These are phyloP conservation scores for Griposia aprilina DNA, from an alignment of 2,888 invertebrate genomes.

Conservation along the genomic window DNA sequence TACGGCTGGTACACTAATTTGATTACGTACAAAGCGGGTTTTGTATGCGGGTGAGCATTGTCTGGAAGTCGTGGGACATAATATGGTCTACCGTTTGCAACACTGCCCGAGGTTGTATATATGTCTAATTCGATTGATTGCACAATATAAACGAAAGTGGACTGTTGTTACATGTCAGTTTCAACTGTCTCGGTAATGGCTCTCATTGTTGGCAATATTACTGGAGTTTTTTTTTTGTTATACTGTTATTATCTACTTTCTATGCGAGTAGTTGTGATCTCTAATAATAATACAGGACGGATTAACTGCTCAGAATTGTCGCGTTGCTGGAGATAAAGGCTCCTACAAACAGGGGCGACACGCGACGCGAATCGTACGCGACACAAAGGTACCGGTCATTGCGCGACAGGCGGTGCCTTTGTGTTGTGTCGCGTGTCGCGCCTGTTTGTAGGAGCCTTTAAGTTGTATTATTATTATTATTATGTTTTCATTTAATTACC, in stretches of 20 bases:
- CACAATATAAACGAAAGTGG: constrained; percentile 58
- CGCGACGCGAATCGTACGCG: too few species aligned
- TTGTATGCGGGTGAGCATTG: constrained; percentile 70
- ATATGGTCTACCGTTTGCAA: constrained; percentile 48
- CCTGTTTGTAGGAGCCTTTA: too few species aligned
- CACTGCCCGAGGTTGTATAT: constrained; percentile 29
- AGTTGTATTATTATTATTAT: not conserved
- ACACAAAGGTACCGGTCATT: too few species aligned
- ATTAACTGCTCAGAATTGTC: not conserved
- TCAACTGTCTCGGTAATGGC: constrained; percentile 34
- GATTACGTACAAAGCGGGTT: constrained; percentile 70
- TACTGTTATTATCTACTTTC: constrained; percentile 33
- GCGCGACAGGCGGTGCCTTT: too few species aligned
- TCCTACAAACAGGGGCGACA: too few species aligned
- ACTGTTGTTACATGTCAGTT: constrained; percentile 22
- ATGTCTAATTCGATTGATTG: constrained; percentile 57
- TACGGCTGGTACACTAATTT: constrained; percentile 66
- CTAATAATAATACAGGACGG: constrained; percentile 33
- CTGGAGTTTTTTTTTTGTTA: too few species aligned
- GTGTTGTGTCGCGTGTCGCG: too few species aligned
- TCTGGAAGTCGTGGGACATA: constrained; percentile 49
- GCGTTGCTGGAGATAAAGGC: not conserved
- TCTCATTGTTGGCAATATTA: constrained; percentile 39
- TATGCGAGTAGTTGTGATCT: constrained; percentile 9
- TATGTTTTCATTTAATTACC: constrained; percentile 19